A percentile compares a stretch with the other conserved stretches of the same genome.
These are phyloP conservation scores for Brachyptera risi DNA, from an alignment of 2,888 invertebrate species.

Conservation along the genomic window DNA sequence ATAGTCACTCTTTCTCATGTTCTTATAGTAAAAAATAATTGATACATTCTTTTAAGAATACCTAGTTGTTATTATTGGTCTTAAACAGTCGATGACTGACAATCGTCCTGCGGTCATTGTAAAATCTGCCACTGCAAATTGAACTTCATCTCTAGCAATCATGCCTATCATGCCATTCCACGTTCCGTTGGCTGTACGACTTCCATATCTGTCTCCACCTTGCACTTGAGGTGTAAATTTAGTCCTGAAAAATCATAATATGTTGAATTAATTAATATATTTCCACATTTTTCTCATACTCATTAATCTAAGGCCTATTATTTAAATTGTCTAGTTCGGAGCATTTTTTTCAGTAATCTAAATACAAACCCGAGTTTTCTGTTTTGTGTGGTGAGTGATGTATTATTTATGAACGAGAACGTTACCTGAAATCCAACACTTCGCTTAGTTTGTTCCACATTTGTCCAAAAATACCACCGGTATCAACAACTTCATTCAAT, in stretches of 20 bases:
- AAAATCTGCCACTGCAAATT: constrained; percentile 41
- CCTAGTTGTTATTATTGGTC: constrained; percentile 37
- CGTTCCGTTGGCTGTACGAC: constrained; percentile 41
- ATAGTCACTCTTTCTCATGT: background rate
- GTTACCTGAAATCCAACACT: background rate
- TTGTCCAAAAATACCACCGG: background rate
- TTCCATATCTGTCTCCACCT: no score
- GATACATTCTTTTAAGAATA: no score
- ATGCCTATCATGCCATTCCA: constrained; percentile 41
- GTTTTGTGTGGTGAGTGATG: no score
- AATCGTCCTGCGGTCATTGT: constrained; percentile 42
- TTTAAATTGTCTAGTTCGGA: no score
- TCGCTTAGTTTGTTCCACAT: background rate
- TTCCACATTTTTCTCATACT: no score
- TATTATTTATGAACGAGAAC: no score
- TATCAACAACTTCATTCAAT: background rate
- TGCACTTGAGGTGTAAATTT: no score
- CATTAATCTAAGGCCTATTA: no score
- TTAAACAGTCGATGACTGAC: constrained; percentile 40
- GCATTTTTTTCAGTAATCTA: no score
- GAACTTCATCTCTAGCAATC: constrained; percentile 38
- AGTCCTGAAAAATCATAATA: background rate
- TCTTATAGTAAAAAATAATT: no score
- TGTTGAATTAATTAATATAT: background rate
- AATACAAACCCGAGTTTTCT: no score